phyloP scores from a whole-genome alignment of 2,888 invertebrate genomes.

The Calliphora vomitoria region DNA sequence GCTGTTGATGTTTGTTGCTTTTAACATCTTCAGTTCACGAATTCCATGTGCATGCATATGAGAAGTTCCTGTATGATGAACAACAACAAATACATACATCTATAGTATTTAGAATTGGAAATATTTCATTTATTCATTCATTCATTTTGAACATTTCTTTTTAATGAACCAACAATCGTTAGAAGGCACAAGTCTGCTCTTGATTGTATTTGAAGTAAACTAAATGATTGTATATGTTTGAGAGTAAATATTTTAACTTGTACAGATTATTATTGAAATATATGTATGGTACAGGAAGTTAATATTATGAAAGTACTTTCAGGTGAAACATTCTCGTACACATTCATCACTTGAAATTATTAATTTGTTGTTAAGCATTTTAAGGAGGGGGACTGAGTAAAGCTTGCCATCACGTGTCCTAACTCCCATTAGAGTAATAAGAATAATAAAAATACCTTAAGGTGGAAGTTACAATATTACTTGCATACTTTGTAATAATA shows the following conservation, averaged over 20 bases:
- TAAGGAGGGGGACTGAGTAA: not conserved
- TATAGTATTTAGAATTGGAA: not conserved
- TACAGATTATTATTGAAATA: not conserved
- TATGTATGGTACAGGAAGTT: not conserved
- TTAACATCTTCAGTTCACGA: not conserved
- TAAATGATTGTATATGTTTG: not conserved
- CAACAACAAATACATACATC: too few species aligned
- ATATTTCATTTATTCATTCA: not conserved
- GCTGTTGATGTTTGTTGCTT: not conserved
- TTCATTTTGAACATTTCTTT: not conserved
- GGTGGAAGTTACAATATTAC: not conserved
- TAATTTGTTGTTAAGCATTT: not conserved
- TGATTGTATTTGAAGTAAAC: not conserved
- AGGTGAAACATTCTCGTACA: too few species aligned
- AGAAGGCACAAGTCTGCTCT: not conserved
- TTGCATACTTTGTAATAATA: not conserved
- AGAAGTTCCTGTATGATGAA: not conserved
- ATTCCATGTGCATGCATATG: not conserved
- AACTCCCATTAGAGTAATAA: conserved; percentile 2
- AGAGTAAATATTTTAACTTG: not conserved
- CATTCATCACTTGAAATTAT: conserved; percentile 16
- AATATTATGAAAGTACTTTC: too few species aligned
- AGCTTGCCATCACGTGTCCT: too few species aligned
- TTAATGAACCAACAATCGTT: not conserved
- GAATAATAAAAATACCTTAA: not conserved